A percentile compares a stretch with the other conserved stretches of the same genome.
phyloP scores from a whole-genome alignment of 2,888 invertebrate species.

The Allacma fusca region DNA sequence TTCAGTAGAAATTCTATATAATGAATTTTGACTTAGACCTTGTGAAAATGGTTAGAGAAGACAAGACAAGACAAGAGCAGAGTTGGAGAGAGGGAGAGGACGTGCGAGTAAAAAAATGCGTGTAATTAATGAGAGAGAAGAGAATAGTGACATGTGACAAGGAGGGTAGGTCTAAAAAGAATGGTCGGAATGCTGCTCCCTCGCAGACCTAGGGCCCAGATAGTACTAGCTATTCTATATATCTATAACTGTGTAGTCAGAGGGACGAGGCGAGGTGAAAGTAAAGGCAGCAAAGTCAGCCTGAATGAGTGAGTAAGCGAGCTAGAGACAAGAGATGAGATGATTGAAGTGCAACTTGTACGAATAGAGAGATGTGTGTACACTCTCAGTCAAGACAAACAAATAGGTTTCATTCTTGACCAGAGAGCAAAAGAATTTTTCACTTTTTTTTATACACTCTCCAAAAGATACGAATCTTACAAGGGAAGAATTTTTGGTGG shows the following conservation, averaged over 20 bases:
- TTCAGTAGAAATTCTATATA: slow-evolving; percentile 32
- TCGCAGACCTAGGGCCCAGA: neutral
- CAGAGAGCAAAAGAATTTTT: slow-evolving; percentile 30
- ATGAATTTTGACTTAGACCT: slow-evolving; percentile 1
- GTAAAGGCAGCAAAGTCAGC: slow-evolving; percentile 19
- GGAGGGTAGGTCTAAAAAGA: slow-evolving; percentile 37
- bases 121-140: slow-evolving; percentile 41
- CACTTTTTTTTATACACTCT: neutral
- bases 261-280: slow-evolving; percentile 18
- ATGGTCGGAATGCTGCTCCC: slow-evolving; percentile 38
- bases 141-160: slow-evolving; percentile 40
- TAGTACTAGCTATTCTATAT: too few relatives aligned
- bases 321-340: slow-evolving; percentile 18
- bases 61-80: slow-evolving; percentile 18
- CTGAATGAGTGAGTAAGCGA: slow-evolving; percentile 9
- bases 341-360: slow-evolving; percentile 36
- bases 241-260: too few relatives aligned
- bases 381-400: slow-evolving; percentile 28
- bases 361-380: slow-evolving; percentile 10
- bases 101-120: slow-evolving; percentile 29
- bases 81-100: neutral
- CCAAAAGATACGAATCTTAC: slow-evolving; percentile 31
- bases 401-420: slow-evolving; percentile 33
- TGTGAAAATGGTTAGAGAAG: slow-evolving; percentile 13
- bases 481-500: slow-evolving; percentile 25